Evolutionary conservation across 2,888 invertebrate species (phyloP), one percentile per base, ranked within the genome.

Genomic region (Limenitis camilla): DNA sequence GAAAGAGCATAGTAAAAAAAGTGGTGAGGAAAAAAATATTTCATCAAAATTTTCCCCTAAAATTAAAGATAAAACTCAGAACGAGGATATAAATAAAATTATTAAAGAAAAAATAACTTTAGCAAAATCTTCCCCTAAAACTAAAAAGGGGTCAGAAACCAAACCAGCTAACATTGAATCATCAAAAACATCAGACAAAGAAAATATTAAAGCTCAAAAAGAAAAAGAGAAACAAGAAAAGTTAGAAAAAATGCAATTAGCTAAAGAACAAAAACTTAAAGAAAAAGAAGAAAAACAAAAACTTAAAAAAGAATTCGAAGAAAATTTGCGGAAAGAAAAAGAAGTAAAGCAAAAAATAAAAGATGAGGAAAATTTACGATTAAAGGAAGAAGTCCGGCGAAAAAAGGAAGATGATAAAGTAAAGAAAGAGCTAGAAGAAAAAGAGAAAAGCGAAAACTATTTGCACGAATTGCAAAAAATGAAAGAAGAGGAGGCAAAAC

Each of bases 191-290:
- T 27, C 27, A 40, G 32, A 38, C 29, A 39, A 41, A 19, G 6
- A 9, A 49, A 51, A 42, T 38, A 32, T 40, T 40, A 51, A 45
- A 56, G 8, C 28, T 29, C 11, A 52, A 52, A 43, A 46, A 55
- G 39, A 11, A 10, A 48, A 56, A 59, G 49, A 40, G 46, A 57
- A 52, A 42, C 41, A 36, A 35, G 56, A 66, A 56, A 58, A 63
- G 55, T 50, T 57, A 38, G 56, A 56, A 39, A 50, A 47, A 38
- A 33, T 4, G 29, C 45, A 6, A 36, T 30, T 40, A 5, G 27
- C 39, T 40, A 49, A 47, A 38, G 40, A 52, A n/a, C 29, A 32
- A 31, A 49, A 52, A 10, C 36, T 40, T 35, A 42, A 46, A 31
- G 51, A 51, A 41, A 40, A 49, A 40, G 11, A 43, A 39, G 59